Conservation (phyloP, 2,797 vertebrate species). For the Rhodeus uyekii region DNA sequence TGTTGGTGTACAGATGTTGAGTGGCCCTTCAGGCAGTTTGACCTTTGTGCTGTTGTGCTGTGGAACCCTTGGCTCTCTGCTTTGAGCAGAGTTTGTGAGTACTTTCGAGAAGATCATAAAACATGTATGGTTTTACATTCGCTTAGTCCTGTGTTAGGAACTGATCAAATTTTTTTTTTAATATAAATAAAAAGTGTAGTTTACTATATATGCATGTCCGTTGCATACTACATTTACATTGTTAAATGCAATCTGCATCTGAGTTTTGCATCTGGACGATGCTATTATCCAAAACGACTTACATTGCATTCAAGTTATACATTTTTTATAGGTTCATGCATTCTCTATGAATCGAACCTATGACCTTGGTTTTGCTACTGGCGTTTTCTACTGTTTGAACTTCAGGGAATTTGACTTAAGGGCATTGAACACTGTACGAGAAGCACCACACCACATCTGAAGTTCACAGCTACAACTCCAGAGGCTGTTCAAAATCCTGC, state of each 20-base stretch:
- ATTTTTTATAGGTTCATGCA: slow-evolving; percentile 29
- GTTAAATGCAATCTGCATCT: too few species aligned
- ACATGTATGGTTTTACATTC: slow-evolving; percentile 25
- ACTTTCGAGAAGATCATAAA: slow-evolving; percentile 31
- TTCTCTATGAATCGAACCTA: slow-evolving; percentile 18
- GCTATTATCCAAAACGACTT: slow-evolving; percentile 15
- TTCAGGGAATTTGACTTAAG: slow-evolving; percentile 23
- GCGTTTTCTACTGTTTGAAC: slow-evolving; percentile 4
- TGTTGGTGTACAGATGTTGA: slow-evolving; percentile 28
- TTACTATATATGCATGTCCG: neutral
- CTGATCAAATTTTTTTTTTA: neutral
- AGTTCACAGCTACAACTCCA: neutral
- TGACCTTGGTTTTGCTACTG: slow-evolving; percentile 2
- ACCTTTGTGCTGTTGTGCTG: slow-evolving; percentile 22
- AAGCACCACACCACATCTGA: neutral
- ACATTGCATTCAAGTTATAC: neutral
- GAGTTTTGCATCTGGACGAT: neutral
- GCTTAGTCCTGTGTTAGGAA: neutral
- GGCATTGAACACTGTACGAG: neutral
- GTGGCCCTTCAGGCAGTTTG: slow-evolving; percentile 46
- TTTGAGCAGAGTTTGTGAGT: slow-evolving; percentile 16
- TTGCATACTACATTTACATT: slow-evolving; percentile 22
- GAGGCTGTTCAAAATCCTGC: neutral
- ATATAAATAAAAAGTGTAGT: too few species aligned
- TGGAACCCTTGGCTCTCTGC: slow-evolving; percentile 25